These are phyloP conservation scores for Corythornis vintsioides DNA, from an alignment of 2,113 vertebrate genomes.

Conservation along the genomic window DNA sequence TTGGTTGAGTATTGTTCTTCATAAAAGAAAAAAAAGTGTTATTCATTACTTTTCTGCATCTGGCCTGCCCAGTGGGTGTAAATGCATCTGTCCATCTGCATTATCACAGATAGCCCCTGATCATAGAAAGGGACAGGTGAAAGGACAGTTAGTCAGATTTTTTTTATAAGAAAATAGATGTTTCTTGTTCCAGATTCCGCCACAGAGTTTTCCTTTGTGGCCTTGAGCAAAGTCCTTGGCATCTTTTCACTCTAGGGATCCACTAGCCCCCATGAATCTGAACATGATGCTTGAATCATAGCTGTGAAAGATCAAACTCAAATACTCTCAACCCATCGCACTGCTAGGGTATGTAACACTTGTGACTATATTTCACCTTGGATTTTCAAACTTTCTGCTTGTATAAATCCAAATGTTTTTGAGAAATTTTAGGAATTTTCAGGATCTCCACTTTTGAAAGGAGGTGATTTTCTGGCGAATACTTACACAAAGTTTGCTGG, in stretches of 20 bases:
- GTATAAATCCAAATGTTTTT: neutral
- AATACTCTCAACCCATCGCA: neutral
- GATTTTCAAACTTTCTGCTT: neutral
- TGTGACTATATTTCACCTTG: neutral
- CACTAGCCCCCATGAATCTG: neutral
- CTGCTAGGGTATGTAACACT: neutral
- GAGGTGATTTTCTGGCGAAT: neutral
- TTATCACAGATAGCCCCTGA: neutral
- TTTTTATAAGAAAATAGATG: neutral
- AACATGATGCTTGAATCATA: neutral
- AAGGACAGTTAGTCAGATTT: neutral
- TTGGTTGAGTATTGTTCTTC: neutral
- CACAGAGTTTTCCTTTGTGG: neutral
- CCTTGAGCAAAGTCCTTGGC: neutral
- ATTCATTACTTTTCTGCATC: neutral
- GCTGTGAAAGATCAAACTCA: neutral
- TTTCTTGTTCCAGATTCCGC: neutral
- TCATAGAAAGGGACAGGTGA: accelerated
- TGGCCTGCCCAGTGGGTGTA: neutral
- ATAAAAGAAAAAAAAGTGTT: neutral
- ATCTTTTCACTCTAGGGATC: neutral
- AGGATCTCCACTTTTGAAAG: neutral
- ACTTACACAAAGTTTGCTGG: neutral
- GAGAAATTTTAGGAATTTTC: neutral
- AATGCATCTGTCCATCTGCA: neutral